Evolutionary conservation across 2,888 invertebrate genomes (phyloP).

Genomic region (Loripinus fragilis): DNA sequence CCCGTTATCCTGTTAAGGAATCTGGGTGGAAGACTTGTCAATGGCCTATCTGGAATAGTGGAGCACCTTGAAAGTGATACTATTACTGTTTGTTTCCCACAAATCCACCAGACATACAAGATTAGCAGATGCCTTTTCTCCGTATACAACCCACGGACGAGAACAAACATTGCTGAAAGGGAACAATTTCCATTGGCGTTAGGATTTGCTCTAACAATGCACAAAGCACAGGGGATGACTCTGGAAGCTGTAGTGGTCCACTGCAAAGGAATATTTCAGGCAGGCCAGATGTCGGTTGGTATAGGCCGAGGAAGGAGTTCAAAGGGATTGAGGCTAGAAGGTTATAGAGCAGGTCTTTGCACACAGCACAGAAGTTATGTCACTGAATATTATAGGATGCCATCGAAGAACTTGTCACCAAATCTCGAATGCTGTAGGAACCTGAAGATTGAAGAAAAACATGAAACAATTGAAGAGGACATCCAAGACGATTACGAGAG

Average conservation of each 20-base stretch:
- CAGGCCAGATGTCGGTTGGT: slow-evolving; percentile 41
- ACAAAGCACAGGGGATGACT: slow-evolving; percentile 39
- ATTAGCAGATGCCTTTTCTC: slow-evolving; percentile 26
- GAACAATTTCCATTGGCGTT: slow-evolving; percentile 35
- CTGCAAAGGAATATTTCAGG: slow-evolving; percentile 10
- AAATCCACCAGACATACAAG: slow-evolving; percentile 1
- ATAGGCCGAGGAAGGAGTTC: slow-evolving; percentile 27
- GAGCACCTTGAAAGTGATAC: background rate
- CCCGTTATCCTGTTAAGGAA: slow-evolving; percentile 48
- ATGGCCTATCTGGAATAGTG: slow-evolving; percentile 38
- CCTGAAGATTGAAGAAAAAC: too few species aligned
- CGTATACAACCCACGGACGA: background rate
- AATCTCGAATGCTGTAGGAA: too few species aligned
- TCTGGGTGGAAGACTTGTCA: slow-evolving; percentile 42
- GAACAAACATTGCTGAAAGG: slow-evolving; percentile 26
- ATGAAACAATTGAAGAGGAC: too few species aligned
- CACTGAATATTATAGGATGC: background rate
- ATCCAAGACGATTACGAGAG: too few species aligned
- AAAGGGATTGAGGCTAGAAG: slow-evolving; percentile 16
- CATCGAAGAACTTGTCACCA: too few species aligned
- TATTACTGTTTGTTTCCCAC: slow-evolving; percentile 23
- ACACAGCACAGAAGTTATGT: background rate
- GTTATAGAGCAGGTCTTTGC: slow-evolving; percentile 29
- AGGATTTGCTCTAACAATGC: slow-evolving; percentile 35
- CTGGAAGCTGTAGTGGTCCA: slow-evolving; percentile 20